Conservation (phyloP, 2,797 vertebrate species). For the Pogoniulus pusillus region DNA sequence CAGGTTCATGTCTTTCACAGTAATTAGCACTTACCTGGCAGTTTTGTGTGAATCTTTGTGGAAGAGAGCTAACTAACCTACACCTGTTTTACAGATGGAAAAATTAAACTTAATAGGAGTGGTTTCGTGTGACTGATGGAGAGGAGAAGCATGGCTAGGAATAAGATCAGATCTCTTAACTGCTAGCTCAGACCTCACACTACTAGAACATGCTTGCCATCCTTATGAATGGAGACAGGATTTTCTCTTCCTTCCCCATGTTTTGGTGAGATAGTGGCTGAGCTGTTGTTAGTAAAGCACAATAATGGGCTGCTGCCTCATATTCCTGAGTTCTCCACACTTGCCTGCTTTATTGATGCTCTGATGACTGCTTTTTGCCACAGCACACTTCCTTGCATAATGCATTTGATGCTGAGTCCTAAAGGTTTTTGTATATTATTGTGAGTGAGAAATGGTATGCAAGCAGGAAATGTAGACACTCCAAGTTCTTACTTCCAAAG, state of each 20-base stretch:
- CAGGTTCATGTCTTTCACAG: constrained; percentile 29
- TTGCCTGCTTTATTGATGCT: neutral
- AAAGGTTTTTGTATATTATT: neutral
- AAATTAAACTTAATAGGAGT: neutral
- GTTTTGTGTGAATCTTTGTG: constrained; percentile 17
- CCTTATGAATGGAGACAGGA: neutral
- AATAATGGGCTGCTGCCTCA: neutral
- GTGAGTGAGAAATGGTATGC: neutral
- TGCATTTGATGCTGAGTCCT: neutral
- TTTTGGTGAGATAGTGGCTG: neutral
- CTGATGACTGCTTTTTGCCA: neutral
- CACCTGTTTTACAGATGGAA: neutral
- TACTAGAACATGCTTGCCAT: neutral
- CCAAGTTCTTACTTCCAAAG: neutral
- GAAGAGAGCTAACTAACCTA: neutral
- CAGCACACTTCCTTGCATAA: neutral
- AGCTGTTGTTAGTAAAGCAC: neutral
- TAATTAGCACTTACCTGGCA: constrained; percentile 42
- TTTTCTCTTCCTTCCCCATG: neutral
- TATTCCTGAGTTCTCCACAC: neutral
- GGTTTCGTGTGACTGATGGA: neutral
- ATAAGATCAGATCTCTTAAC: neutral
- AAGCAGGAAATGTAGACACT: neutral
- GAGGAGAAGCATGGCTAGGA: neutral
- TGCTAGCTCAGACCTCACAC: neutral